phyloP scores from a whole-genome alignment of 1,140 invertebrate genomes.

The Stratiolaelaps scimitus region DNA sequence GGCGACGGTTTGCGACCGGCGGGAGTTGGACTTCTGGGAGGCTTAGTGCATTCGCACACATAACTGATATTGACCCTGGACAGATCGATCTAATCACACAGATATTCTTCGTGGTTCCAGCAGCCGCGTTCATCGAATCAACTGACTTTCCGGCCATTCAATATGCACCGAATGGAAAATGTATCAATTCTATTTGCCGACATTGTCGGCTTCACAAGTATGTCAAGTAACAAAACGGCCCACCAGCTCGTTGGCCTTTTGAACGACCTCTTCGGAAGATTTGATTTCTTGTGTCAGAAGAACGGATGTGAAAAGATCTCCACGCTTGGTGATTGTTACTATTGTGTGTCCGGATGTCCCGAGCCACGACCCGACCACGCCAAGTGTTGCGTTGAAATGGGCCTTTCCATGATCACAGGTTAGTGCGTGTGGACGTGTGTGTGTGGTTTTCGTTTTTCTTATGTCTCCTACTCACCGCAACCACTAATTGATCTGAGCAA shows the following conservation, averaged over 20 bases:
- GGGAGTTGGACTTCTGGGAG: too few relatives aligned
- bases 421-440: slow-evolving; percentile 9
- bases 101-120: too few relatives aligned
- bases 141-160: slow-evolving; percentile 72
- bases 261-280: slow-evolving; percentile 89
- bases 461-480: too few relatives aligned
- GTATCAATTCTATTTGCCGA: slow-evolving; percentile 89
- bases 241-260: slow-evolving; percentile 64
- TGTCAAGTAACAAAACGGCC: slow-evolving; percentile 79
- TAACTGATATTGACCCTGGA: too few relatives aligned
- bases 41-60: too few relatives aligned
- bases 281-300: slow-evolving; percentile 60
- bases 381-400: slow-evolving; percentile 74
- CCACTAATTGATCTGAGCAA: too few relatives aligned
- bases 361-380: slow-evolving; percentile 66
- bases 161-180: slow-evolving; percentile 76
- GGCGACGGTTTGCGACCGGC: too few relatives aligned
- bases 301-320: slow-evolving; percentile 51
- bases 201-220: slow-evolving; percentile 92
- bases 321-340: slow-evolving; percentile 49
- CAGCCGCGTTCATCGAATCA: slow-evolving; percentile 35
- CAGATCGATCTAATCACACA: too few relatives aligned
- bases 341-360: slow-evolving; percentile 82
- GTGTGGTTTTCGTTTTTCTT: too few relatives aligned
- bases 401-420: slow-evolving; percentile 50